A percentile compares a stretch with the other conserved stretches of the same genome.
Evolutionary conservation across 2,888 invertebrate species (phyloP).

Genomic region (Rhingia campestris): DNA sequence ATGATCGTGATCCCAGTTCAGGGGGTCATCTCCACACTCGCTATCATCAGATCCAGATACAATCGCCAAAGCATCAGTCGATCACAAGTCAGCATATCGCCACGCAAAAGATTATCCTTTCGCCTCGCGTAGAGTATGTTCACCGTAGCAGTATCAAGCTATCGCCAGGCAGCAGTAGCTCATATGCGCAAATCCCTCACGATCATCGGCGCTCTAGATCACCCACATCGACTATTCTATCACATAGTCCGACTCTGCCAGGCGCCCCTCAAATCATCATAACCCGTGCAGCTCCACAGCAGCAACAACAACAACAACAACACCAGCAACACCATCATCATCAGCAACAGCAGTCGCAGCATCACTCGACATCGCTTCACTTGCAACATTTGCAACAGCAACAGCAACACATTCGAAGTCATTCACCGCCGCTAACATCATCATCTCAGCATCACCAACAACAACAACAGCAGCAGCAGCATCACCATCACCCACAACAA

Average conservation of each 20-base stretch:
- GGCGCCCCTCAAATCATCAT: slow-evolving; percentile 80
- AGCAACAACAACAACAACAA: slow-evolving; percentile 65
- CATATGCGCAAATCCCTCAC: slow-evolving; percentile 58
- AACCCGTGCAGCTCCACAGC: slow-evolving; percentile 77
- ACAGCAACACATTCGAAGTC: slow-evolving; percentile 63
- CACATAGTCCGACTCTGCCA: slow-evolving; percentile 67
- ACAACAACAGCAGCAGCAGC: slow-evolving; percentile 73
- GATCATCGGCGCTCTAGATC: slow-evolving; percentile 62
- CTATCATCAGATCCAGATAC: slow-evolving; percentile 81
- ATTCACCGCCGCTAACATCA: slow-evolving; percentile 72
- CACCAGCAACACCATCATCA: slow-evolving; percentile 74
- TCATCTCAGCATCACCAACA: slow-evolving; percentile 75
- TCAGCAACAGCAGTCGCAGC: slow-evolving; percentile 56
- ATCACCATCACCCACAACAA: slow-evolving; percentile 63
- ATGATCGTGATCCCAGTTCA: slow-evolving; percentile 70
- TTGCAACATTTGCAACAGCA: slow-evolving; percentile 75
- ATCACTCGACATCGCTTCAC: slow-evolving; percentile 67
- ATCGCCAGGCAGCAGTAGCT: slow-evolving; percentile 53
- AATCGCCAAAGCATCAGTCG: slow-evolving; percentile 76
- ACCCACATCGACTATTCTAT: slow-evolving; percentile 66
- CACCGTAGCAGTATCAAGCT: slow-evolving; percentile 64
- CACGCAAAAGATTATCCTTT: slow-evolving; percentile 80
- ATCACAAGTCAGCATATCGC: slow-evolving; percentile 39
- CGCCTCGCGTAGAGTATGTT: slow-evolving; percentile 80
- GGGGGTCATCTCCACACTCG: slow-evolving; percentile 74